Evolutionary conservation across 2,113 vertebrate genomes (phyloP).

Genomic region (Silurus meridionalis): DNA sequence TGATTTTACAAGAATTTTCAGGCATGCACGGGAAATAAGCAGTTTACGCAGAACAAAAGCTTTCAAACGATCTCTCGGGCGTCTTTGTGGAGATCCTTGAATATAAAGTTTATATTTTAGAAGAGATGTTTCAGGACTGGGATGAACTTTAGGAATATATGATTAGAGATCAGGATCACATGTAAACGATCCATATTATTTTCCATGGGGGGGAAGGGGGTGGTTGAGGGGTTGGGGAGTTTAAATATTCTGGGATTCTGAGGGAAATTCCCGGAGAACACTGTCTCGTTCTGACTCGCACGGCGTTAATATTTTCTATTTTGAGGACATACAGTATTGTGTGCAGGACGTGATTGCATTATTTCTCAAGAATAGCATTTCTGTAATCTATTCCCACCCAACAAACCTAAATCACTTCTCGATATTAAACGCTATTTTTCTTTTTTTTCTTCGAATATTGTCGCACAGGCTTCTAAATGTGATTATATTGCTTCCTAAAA

Average conservation of each 20-base stretch:
- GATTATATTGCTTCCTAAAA: slow-evolving; percentile 27
- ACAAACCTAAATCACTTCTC: slow-evolving; percentile 9
- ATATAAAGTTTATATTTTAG: too few relatives aligned
- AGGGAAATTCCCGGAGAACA: background rate
- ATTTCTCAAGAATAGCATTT: slow-evolving; percentile 11
- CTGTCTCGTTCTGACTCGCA: background rate
- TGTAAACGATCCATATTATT: too few relatives aligned
- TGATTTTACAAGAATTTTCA: background rate
- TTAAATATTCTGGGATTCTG: too few relatives aligned
- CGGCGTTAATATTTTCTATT: slow-evolving; percentile 5
- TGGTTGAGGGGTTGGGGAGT: too few relatives aligned
- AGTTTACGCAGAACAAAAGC: background rate
- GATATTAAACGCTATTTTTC: background rate
- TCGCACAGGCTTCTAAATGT: slow-evolving; percentile 17
- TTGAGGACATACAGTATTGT: background rate
- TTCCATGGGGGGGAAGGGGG: too few relatives aligned
- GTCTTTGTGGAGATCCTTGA: background rate
- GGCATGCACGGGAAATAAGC: background rate
- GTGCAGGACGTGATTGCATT: background rate
- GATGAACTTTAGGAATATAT: too few relatives aligned
- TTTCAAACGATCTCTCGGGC: background rate
- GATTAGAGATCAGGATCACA: too few relatives aligned
- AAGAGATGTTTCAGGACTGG: too few relatives aligned
- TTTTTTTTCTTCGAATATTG: background rate
- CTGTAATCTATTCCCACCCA: background rate